These are phyloP conservation scores for Coelinius sp. DNA, from an alignment of 2,888 invertebrate genomes.

Conservation along the genomic window DNA sequence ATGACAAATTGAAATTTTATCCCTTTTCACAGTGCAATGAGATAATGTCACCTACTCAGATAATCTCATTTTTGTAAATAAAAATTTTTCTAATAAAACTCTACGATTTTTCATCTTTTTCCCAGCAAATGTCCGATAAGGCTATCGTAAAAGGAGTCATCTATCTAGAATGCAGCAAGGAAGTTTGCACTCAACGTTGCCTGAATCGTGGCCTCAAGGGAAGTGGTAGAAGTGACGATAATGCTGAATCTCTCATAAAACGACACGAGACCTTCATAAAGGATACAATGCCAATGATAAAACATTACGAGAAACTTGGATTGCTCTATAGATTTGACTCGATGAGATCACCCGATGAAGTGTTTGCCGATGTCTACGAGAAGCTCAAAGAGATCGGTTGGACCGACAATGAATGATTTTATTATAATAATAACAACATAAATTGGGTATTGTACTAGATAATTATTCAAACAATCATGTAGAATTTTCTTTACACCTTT, in stretches of 20 bases:
- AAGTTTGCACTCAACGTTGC: conserved; percentile 89
- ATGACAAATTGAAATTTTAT: no score
- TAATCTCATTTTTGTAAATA: no score
- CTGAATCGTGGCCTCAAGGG: conserved; percentile 88
- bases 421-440: no score
- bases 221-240: conserved; percentile 96
- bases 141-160: conserved; percentile 89
- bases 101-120: not conserved
- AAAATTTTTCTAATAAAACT: no score
- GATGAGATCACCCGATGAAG: conserved; percentile 77
- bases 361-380: conserved; percentile 76
- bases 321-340: conserved; percentile 86
- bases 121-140: conserved; percentile 83
- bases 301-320: conserved; percentile 81
- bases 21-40: no score
- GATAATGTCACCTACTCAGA: no score
- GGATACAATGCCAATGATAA: conserved; percentile 92
- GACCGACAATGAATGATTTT: conserved; percentile 46
- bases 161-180: conserved; percentile 90
- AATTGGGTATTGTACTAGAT: not conserved
- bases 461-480: not conserved
- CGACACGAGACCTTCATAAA: conserved; percentile 88
- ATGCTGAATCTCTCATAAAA: conserved; percentile 88
- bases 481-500: not conserved
- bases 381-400: conserved; percentile 72